Evolutionary conservation across 2,797 vertebrate genomes (phyloP).

Genomic region (Eulemur rubriventer): DNA sequence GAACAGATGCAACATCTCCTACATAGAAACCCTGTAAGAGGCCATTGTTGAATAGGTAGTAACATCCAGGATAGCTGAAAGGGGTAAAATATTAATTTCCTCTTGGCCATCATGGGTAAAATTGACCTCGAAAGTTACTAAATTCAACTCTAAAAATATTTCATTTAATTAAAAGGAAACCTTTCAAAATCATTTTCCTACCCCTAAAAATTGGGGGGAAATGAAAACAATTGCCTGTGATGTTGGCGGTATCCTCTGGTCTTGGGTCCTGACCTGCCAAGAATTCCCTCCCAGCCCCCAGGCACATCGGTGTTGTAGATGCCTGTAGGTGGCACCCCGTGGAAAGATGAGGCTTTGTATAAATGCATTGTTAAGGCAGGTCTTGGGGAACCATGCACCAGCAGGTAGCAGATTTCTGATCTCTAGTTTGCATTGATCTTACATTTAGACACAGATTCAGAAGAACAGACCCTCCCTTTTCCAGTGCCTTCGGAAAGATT

Average conservation of each 20-base stretch:
- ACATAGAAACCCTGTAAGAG: background rate
- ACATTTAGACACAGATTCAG: slow-evolving; percentile 87
- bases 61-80: background rate
- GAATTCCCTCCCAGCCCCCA: background rate
- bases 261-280: background rate
- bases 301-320: background rate
- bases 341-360: background rate
- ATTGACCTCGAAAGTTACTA: background rate
- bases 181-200: slow-evolving; percentile 5
- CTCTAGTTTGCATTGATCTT: slow-evolving; percentile 86
- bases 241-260: background rate
- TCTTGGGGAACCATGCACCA: background rate
- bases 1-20: background rate
- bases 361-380: background rate
- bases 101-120: slow-evolving; percentile 1
- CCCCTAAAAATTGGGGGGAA: background rate
- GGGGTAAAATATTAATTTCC: background rate
- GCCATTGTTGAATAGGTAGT: background rate
- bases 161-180: slow-evolving; percentile 13
- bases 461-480: slow-evolving; percentile 88
- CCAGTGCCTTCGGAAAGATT: slow-evolving; percentile 89
- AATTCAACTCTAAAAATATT: background rate
- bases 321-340: background rate
- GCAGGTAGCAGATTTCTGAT: slow-evolving; percentile 78
- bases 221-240: background rate